Evolutionary conservation across 2,113 vertebrate genomes (phyloP).

Genomic region (Andinoacara biseriatus): DNA sequence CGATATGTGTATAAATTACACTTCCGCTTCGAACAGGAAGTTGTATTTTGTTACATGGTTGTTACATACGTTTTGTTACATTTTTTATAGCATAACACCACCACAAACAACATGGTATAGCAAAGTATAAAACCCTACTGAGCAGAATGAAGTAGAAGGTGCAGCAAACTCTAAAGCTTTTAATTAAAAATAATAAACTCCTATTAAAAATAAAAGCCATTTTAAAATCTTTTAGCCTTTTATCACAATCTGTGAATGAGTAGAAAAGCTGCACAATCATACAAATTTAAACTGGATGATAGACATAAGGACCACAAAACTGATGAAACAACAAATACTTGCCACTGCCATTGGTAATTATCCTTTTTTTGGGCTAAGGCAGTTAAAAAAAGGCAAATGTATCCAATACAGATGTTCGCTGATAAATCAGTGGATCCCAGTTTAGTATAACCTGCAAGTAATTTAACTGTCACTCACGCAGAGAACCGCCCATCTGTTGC

Average conservation of each 20-base stretch:
- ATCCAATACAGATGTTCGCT: background rate
- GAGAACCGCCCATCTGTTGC: conserved; percentile 89
- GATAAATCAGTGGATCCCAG: background rate
- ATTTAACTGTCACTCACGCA: conserved; percentile 79
- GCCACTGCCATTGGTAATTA: background rate
- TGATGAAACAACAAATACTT: background rate
- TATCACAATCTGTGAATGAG: background rate
- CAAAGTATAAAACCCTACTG: no score
- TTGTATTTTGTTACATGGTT: no score
- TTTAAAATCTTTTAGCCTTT: background rate
- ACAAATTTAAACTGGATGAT: background rate
- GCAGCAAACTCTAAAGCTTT: no score
- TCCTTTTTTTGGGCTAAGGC: background rate
- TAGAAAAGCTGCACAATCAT: background rate
- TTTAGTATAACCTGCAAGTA: background rate
- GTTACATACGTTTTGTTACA: no score
- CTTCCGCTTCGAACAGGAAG: no score
- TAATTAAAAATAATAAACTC: no score
- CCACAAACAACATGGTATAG: no score
- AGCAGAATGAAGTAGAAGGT: no score
- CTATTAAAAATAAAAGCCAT: no score
- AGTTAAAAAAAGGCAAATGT: background rate
- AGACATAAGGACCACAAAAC: background rate
- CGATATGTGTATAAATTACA: no score
- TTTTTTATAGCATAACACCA: no score